Percentiles rank a stretch among this genome's conserved stretches.
Evolutionary conservation across 2,797 vertebrate genomes (phyloP).

Genomic region (Poeciliopsis gracilis): DNA sequence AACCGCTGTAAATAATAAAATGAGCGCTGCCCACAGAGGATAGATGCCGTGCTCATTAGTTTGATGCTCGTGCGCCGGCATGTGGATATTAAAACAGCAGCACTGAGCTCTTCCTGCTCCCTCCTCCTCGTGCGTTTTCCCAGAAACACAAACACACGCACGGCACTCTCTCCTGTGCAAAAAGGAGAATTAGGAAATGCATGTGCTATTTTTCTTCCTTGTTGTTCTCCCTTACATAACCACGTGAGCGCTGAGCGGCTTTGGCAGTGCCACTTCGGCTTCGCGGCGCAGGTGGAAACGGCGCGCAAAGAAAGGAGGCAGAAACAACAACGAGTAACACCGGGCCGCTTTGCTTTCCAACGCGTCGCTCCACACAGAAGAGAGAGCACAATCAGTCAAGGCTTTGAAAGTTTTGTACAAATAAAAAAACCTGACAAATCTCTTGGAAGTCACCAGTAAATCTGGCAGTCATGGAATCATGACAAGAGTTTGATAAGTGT

Average conservation of each 20-base stretch:
- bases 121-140: neutral
- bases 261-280: conserved; percentile 52
- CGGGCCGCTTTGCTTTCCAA: neutral
- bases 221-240: neutral
- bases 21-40: conserved; percentile 24
- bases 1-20: conserved; percentile 63
- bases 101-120: conserved; percentile 1
- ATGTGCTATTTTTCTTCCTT: neutral
- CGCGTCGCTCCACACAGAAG: neutral
- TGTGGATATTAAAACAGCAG: conserved; percentile 14
- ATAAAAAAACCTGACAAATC: neutral
- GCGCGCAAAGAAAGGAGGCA: conserved; percentile 21
- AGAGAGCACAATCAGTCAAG: neutral
- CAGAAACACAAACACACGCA: neutral
- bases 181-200: neutral
- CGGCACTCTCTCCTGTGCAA: neutral
- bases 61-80: conserved; percentile 7
- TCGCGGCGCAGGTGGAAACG: conserved; percentile 35
- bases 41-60: conserved; percentile 27
- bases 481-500: neutral
- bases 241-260: conserved; percentile 20
- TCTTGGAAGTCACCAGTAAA: neutral
- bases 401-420: neutral
- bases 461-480: too few relatives aligned
- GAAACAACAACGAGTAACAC: conserved; percentile 7